phyloP scores from a whole-genome alignment of 2,113 vertebrate species.

The Rhineura floridana region DNA sequence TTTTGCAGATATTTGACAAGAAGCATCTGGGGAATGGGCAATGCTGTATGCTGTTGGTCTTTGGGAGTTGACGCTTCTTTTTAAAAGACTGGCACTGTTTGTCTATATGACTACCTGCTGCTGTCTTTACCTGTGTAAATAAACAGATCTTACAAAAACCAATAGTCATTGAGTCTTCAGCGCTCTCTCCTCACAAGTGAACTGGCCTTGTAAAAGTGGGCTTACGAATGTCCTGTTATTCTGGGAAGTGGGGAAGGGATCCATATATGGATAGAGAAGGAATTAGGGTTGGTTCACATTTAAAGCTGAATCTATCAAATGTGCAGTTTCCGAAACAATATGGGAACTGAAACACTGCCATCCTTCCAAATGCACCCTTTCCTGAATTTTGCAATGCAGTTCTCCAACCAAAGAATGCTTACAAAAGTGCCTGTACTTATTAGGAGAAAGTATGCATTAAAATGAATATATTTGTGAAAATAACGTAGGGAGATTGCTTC shows the following conservation, averaged over 20 bases:
- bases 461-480: too few species aligned
- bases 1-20: background rate
- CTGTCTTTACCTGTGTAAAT: background rate
- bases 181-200: background rate
- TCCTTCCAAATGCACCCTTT: too few species aligned
- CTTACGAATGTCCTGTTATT: background rate
- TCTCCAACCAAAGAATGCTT: too few species aligned
- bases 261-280: too few species aligned
- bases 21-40: background rate
- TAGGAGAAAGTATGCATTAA: too few species aligned
- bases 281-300: too few species aligned
- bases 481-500: too few species aligned
- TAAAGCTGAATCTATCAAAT: too few species aligned
- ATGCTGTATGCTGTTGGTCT: background rate
- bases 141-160: background rate
- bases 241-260: background rate
- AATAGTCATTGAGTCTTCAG: background rate
- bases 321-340: too few species aligned
- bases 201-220: background rate
- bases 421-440: too few species aligned
- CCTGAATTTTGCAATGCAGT: too few species aligned
- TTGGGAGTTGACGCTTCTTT: background rate
- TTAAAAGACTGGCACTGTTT: background rate
- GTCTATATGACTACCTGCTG: background rate
- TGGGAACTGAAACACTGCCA: too few species aligned